A percentile compares a stretch with the other conserved stretches of the same genome.
phyloP scores from a whole-genome alignment of 1,140 invertebrate species.

The Brachionus paranguensis region DNA sequence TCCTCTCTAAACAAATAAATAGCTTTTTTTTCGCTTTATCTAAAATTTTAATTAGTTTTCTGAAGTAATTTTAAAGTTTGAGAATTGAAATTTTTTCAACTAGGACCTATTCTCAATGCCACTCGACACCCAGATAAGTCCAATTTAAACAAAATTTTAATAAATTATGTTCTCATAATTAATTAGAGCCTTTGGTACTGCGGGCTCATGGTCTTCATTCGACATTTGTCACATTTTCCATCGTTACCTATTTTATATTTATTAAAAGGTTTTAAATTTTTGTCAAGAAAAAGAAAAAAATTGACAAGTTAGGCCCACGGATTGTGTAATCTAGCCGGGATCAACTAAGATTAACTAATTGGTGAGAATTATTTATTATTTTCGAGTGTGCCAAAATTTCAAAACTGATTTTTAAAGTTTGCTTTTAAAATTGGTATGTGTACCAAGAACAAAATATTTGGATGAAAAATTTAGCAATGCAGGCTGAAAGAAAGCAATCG shows the following conservation, averaged over 20 bases:
- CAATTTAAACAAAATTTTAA: neutral
- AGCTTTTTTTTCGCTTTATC: neutral
- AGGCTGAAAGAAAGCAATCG: neutral
- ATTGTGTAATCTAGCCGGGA: neutral
- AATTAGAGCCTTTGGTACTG: neutral
- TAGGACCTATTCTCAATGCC: neutral
- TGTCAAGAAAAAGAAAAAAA: neutral
- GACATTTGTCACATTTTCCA: neutral
- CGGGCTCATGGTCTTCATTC: neutral
- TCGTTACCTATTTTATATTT: neutral
- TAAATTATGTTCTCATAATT: neutral
- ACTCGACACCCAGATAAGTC: neutral
- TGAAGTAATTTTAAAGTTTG: neutral
- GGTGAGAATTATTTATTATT: neutral
- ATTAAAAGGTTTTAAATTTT: neutral
- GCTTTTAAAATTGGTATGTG: neutral
- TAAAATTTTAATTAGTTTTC: neutral
- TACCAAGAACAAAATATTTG: slow-evolving; percentile 3
- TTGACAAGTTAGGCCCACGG: neutral
- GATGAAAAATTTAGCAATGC: neutral
- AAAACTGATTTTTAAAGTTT: neutral
- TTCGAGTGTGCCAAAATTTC: neutral
- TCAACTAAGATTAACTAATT: neutral
- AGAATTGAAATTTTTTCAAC: neutral
- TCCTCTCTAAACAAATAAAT: neutral